Base-by-base conservation (phyloP, 2,888 invertebrate species). In the Diabrotica balteata region DNA sequence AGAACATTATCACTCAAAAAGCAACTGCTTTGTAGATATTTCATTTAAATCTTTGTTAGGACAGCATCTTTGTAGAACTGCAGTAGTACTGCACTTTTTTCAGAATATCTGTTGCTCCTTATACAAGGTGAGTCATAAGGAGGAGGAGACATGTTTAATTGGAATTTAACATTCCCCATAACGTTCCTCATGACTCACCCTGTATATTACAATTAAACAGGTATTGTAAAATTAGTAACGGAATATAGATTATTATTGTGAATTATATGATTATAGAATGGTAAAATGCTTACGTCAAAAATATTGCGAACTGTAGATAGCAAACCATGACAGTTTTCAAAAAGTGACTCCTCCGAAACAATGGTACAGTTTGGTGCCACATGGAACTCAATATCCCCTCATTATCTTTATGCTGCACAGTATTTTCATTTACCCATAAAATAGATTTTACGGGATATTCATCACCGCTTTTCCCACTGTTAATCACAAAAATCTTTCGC, bases 281-380 rank as follows among this genome's bases (percentile, higher is more conserved):
- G 5, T 32, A 32, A 32, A 2, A 49, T 67, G 80, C 82, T 80
- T 80, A 84, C 83, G 80, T 78, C 52, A 79, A 77, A 76, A 85
- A 84, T 49, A 83, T 80, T 54, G 83, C 83, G 75, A 85, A 85
- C 67, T 85, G 84, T 58, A 85, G 73, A 46, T 79, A 75, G 68
- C 82, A 84, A 9, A 84, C 79, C 74, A 84, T 77, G 1, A 82
- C 65, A 6, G 84, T 85, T 72, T 83, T 83, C 11, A 76, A 43
- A 45, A 80, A 63, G 67, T 81, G 79, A 4, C 78, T 78, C 17
- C 66, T 73, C 64, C 76, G 76, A 70, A 85, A 83, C 22, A 85
- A 67, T 0, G 84, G 83, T 0, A 71, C 75, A 0, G 84, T 84
- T 75, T 85, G 85, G n/a, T 74, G 68, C 83, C 83, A 84, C 72